Conservation (phyloP, 2,888 invertebrate species). For the Drosophila neotestacea region DNA sequence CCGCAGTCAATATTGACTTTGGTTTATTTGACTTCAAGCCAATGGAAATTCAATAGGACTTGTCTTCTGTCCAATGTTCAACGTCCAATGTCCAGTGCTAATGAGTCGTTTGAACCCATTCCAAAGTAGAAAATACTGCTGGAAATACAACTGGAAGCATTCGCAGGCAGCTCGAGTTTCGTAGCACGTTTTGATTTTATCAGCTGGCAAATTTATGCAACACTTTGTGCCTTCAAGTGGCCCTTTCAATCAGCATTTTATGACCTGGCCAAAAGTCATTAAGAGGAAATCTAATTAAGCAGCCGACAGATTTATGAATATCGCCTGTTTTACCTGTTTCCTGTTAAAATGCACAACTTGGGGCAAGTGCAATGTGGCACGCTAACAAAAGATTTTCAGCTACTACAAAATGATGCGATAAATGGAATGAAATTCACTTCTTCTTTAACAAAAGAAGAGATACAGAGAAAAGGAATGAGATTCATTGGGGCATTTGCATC, state of each 20-base stretch:
- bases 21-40: conserved; percentile 36
- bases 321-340: conserved; percentile 15
- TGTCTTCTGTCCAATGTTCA: not conserved
- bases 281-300: conserved; percentile 66
- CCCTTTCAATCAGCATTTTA: conserved; percentile 43
- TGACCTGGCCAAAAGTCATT: conserved; percentile 27
- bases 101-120: conserved; percentile 24
- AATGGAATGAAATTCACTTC: conserved; percentile 48
- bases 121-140: not conserved
- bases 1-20: conserved; percentile 63
- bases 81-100: conserved; percentile 8
- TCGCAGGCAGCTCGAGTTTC: conserved; percentile 27
- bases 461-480: conserved; percentile 39
- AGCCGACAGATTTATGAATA: conserved; percentile 58
- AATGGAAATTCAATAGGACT: conserved; percentile 57
- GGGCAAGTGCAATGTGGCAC: conserved; percentile 54
- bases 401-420: conserved; percentile 63
- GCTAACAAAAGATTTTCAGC: conserved; percentile 66
- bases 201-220: conserved; percentile 44
- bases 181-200: conserved; percentile 36
- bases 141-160: not conserved
- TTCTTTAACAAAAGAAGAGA: not conserved
- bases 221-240: conserved; percentile 15
- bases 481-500: conserved; percentile 15
- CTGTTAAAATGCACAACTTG: conserved; percentile 35